phyloP scores from a whole-genome alignment of 2,888 invertebrate genomes.

The Phaonia tiefii region DNA sequence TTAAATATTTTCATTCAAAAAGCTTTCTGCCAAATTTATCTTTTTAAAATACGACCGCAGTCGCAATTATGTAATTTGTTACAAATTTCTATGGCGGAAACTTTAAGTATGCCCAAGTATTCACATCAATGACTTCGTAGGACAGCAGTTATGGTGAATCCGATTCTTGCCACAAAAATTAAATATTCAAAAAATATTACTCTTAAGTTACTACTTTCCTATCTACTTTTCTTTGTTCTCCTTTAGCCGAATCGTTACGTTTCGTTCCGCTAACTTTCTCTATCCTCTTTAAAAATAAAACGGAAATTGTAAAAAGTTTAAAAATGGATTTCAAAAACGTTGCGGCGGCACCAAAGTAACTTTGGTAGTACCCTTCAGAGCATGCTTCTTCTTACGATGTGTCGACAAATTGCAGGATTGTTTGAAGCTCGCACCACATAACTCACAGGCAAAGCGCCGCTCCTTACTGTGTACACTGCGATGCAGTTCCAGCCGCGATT shows the following conservation, averaged over 20 bases:
- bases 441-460: slow-evolving; percentile 76
- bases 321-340: slow-evolving; percentile 67
- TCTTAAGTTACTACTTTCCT: no score
- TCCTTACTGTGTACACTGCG: slow-evolving; percentile 77
- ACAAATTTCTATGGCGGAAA: no score
- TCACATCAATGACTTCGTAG: no score
- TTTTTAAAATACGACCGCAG: no score
- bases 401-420: slow-evolving; percentile 77
- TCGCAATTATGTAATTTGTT: no score
- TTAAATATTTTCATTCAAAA: no score
- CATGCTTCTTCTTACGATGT: slow-evolving; percentile 77
- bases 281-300: slow-evolving; percentile 59
- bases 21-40: no score
- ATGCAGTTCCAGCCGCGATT: slow-evolving; percentile 77
- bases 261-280: slow-evolving; percentile 34
- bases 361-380: slow-evolving; percentile 74
- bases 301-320: slow-evolving; percentile 64
- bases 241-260: background rate
- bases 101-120: no score
- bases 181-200: no score
- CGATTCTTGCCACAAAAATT: no score
- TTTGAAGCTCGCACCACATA: slow-evolving; percentile 77
- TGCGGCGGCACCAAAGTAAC: slow-evolving; percentile 63
- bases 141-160: no score
- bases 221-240: background rate